A percentile compares a stretch with the other conserved stretches of the same genome.
These are phyloP conservation scores for Drosophila subquinaria DNA, from an alignment of 2,888 invertebrate genomes.

Conservation along the genomic window DNA sequence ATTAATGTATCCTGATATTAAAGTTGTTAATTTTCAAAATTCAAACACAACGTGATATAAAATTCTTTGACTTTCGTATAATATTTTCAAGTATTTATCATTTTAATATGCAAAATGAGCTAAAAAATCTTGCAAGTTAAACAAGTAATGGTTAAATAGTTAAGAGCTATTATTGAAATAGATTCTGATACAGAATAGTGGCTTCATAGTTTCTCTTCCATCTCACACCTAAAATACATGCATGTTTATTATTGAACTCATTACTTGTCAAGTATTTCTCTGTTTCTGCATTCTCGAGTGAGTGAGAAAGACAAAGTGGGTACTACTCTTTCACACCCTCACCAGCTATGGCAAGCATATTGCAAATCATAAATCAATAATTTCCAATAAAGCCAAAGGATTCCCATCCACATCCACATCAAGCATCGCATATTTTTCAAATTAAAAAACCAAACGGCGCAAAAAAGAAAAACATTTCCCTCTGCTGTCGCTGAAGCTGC, in stretches of 20 bases:
- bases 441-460: slow-evolving; percentile 73
- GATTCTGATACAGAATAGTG: not conserved
- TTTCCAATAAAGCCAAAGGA: slow-evolving; percentile 65
- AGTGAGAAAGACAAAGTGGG: not conserved
- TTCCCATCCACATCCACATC: slow-evolving; percentile 56
- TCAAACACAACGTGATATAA: too few relatives aligned
- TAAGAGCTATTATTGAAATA: not conserved
- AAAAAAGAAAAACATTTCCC: slow-evolving; percentile 58
- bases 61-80: too few relatives aligned
- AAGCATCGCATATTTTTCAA: slow-evolving; percentile 82
- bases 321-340: not conserved
- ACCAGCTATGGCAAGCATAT: slow-evolving; percentile 37
- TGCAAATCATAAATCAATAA: slow-evolving; percentile 75
- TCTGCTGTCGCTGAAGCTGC: slow-evolving; percentile 51
- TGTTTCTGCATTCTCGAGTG: not conserved
- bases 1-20: too few relatives aligned
- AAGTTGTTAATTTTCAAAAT: too few relatives aligned
- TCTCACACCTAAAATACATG: not conserved
- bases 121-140: too few relatives aligned
- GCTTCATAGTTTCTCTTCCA: not conserved
- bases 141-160: too few relatives aligned
- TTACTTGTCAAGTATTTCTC: not conserved
- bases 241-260: not conserved
- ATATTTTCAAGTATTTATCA: too few relatives aligned
- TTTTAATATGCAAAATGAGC: too few relatives aligned